Conservation (phyloP, 1,140 invertebrate genomes). For the Apis laboriosa region DNA sequence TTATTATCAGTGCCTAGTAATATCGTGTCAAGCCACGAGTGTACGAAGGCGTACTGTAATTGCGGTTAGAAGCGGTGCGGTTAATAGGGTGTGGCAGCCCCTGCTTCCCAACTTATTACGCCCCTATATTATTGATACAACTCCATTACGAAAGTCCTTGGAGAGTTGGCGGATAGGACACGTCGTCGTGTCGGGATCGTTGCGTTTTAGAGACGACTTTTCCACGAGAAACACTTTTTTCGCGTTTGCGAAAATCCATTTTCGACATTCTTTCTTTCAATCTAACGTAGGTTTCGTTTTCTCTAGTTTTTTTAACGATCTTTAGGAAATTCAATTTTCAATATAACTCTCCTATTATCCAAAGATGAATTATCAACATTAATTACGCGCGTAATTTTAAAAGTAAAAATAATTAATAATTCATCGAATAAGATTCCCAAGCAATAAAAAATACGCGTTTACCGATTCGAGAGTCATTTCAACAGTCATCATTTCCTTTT, state of each 20-base stretch:
- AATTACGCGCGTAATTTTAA: no score
- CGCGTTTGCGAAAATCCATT: no score
- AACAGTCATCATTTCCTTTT: background rate
- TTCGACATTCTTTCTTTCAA: no score
- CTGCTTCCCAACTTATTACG: conserved; percentile 57
- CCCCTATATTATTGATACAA: conserved; percentile 61
- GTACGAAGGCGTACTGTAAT: conserved; percentile 53
- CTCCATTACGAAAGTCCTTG: conserved; percentile 59
- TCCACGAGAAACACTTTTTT: no score
- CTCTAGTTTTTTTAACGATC: no score
- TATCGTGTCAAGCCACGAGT: conserved; percentile 55
- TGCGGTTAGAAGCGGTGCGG: conserved; percentile 51
- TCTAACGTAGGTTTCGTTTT: no score
- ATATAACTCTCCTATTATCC: no score
- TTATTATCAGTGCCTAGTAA: conserved; percentile 41
- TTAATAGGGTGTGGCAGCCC: conserved; percentile 62
- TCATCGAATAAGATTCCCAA: no score
- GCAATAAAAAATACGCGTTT: no score
- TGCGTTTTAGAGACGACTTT: background rate
- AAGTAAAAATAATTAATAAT: no score
- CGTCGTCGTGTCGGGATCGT: background rate
- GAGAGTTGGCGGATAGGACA: conserved; percentile 21
- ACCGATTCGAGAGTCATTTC: background rate
- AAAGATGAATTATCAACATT: no score
- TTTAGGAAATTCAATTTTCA: no score